These are phyloP conservation scores for Nymphalis urticae DNA, from an alignment of 2,888 invertebrate genomes.

Conservation along the genomic window DNA sequence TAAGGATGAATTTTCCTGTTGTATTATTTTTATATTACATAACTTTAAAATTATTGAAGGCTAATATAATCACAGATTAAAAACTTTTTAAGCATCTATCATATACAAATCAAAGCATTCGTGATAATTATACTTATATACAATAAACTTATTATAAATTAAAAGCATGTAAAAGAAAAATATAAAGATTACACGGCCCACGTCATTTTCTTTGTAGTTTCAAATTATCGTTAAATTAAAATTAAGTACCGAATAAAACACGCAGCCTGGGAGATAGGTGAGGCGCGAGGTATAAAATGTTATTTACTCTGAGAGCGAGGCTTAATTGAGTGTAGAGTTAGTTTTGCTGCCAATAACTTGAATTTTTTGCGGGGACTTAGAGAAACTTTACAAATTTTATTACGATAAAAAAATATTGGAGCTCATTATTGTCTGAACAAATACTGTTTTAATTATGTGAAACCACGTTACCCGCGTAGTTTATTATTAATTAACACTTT, in stretches of 20 bases:
- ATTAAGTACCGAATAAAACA: not conserved
- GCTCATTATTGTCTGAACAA: slow-evolving; percentile 27
- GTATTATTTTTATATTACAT: no score
- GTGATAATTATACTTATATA: no score
- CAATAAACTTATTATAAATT: no score
- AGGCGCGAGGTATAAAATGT: not conserved
- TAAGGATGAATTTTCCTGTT: no score
- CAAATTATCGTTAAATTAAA: not conserved
- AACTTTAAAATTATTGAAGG: no score
- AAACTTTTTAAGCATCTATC: no score
- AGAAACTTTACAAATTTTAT: slow-evolving; percentile 10
- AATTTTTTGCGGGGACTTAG: not conserved
- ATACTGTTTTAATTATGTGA: slow-evolving; percentile 57
- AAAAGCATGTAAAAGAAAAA: no score
- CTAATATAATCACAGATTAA: no score
- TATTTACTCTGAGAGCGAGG: slow-evolving; percentile 3
- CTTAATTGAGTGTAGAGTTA: slow-evolving; percentile 10
- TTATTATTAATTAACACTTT: slow-evolving; percentile 39
- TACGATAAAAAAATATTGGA: slow-evolving; percentile 16
- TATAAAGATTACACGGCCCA: no score
- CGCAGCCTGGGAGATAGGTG: not conserved
- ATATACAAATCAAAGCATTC: no score
- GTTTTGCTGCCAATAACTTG: slow-evolving; percentile 13
- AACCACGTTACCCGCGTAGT: slow-evolving; percentile 42
- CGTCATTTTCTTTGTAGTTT: not conserved